Conservation (phyloP, 2,113 vertebrate species). For the Peromyscus californicus region DNA sequence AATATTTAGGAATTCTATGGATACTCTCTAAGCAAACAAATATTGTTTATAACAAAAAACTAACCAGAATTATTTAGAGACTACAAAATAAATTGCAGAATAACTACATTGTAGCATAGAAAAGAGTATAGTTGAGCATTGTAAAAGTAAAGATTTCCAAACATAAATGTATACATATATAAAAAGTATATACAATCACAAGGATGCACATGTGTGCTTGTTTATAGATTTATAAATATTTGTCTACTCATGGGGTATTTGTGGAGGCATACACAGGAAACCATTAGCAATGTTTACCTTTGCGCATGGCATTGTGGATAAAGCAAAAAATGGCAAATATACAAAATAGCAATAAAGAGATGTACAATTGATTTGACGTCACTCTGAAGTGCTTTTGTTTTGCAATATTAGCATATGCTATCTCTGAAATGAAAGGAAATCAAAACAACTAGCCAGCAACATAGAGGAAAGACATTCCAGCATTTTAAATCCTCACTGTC, state of each 20-base stretch:
- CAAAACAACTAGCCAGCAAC: neutral
- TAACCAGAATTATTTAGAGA: constrained; percentile 20
- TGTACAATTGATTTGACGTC: constrained; percentile 14
- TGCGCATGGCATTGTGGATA: neutral
- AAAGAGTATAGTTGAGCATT: neutral
- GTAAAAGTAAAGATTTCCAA: neutral
- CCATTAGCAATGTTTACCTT: constrained; percentile 58
- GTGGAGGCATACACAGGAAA: constrained; percentile 65
- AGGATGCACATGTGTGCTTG: constrained; percentile 30
- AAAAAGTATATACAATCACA: neutral
- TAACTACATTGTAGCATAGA: neutral
- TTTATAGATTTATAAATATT: constrained; percentile 67
- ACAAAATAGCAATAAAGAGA: constrained; percentile 25
- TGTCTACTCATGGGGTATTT: constrained; percentile 39
- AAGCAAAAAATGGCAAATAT: neutral
- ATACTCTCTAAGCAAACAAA: constrained; percentile 46
- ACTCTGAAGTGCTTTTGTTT: constrained; percentile 18
- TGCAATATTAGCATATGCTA: neutral
- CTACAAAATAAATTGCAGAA: constrained; percentile 44
- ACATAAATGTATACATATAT: neutral
- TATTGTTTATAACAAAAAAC: constrained; percentile 36
- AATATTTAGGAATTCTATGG: constrained; percentile 49
- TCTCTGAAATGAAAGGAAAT: constrained; percentile 51
- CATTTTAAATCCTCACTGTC: neutral
- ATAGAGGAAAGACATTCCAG: neutral